phyloP scores from a whole-genome alignment of 2,888 invertebrate genomes.

The Metalampra italica region DNA sequence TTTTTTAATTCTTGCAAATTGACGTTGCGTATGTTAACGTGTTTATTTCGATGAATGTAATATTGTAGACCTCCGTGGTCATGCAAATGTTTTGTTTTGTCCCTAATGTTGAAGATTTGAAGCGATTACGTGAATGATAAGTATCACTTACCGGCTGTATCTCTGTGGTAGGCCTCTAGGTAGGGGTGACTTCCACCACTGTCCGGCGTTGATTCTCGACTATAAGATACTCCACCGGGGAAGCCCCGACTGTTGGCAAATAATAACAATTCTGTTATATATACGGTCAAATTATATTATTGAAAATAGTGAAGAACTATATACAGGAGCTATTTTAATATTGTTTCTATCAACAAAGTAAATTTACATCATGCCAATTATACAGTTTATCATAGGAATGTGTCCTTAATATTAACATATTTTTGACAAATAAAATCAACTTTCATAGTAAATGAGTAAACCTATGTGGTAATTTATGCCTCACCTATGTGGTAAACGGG shows the following conservation, averaged over 20 bases:
- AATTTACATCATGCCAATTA: not conserved
- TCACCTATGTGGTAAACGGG: conserved; percentile 91
- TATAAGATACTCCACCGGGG: conserved; percentile 85
- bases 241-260: conserved; percentile 73
- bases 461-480: conserved; percentile 29
- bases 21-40: not conserved
- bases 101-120: too few relatives aligned
- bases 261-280: conserved; percentile 9
- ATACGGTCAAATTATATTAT: too few relatives aligned
- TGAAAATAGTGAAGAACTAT: too few relatives aligned
- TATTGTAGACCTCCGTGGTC: too few relatives aligned
- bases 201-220: conserved; percentile 93
- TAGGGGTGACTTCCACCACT: conserved; percentile 92
- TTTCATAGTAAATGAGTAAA: not conserved
- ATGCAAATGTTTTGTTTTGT: too few relatives aligned
- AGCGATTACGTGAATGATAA: too few relatives aligned
- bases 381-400: conserved; percentile 3
- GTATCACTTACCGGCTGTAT: conserved; percentile 85
- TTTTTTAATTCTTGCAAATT: not conserved
- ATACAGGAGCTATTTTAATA: too few relatives aligned
- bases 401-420: not conserved
- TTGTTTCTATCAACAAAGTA: conserved; percentile 10
- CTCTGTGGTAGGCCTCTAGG: conserved; percentile 89
- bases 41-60: not conserved
- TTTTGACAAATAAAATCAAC: not conserved